Evolutionary conservation across 1,140 invertebrate species (phyloP), one percentile per base, ranked within the genome.

Genomic region (Harpegnathos saltator): DNA sequence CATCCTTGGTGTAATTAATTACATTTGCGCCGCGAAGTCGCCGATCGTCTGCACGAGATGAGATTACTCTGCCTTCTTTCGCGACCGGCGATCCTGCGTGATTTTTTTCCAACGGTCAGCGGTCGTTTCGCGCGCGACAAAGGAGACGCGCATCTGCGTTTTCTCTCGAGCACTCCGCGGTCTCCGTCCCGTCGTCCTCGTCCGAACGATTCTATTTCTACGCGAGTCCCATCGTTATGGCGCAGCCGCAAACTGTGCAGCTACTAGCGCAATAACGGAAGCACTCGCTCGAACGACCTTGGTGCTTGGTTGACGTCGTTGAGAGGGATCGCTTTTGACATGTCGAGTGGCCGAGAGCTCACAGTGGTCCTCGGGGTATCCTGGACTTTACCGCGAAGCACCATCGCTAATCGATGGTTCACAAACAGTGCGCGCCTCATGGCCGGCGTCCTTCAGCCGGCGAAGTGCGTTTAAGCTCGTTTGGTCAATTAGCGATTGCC

Each of bases 401-500:
- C 71, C 87, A 75, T 72, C 87, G 89, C 90, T 93, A 92, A 92
- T 94, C 91, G 89, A 94, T 93, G 91, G 83, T 92, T 89, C 83
- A 89, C 91, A 90, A 92, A 92, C 92, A 93, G 89, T 88, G 80
- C 66, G 80, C 66, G 71, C 82, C 63, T 68, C 84, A 75, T 85
- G 56, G 72, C 71, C 52, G 77, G 78, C n/a, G n/a, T 86, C 73
- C 89, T 88, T 78, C 71, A 65, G 69, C 61, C 59, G 63, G 63
- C 87, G 69, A 88, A 92, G 92, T 92, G 91, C 91, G 87, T 93
- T 94, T 83, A 87, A 93, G 91, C 92, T 93, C 89, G 91, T 93
- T 92, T 93, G 86, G 86, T 83, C 89, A 90, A 92, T 92, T 92
- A 92, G 88, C 83, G 80, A 91, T 86, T 80, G 81, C 81, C 72